phyloP scores from a whole-genome alignment of 2,797 vertebrate genomes.

The Sylvia borin region DNA sequence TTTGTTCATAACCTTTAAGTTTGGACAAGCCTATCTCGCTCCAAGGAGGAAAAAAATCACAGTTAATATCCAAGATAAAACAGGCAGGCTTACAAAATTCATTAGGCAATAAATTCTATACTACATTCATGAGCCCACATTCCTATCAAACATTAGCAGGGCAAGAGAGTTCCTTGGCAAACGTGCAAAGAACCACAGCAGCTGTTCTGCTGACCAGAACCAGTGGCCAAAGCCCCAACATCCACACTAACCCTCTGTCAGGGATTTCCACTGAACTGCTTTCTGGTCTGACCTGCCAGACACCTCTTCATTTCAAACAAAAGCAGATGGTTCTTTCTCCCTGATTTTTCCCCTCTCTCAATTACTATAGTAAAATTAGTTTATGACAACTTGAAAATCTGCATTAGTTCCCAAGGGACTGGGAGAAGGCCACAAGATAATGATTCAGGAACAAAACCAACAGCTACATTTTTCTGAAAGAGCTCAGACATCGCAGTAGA shows the following conservation, averaged over 20 bases:
- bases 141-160: neutral
- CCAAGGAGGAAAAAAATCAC: neutral
- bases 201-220: neutral
- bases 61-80: neutral
- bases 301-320: neutral
- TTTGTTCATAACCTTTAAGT: neutral
- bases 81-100: neutral
- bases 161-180: neutral
- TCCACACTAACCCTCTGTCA: neutral
- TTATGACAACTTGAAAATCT: neutral
- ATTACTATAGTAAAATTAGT: neutral
- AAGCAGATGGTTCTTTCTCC: neutral
- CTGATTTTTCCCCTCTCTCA: neutral
- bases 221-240: rapidly evolving
- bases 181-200: neutral
- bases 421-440: neutral
- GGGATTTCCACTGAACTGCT: neutral
- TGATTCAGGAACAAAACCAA: neutral
- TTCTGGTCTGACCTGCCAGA: neutral
- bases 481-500: neutral
- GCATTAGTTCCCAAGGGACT: neutral
- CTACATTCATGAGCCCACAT: neutral
- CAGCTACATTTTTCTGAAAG: neutral
- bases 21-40: neutral
- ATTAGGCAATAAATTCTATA: neutral